phyloP scores from a whole-genome alignment of 2,797 vertebrate species.

The Enteromius treurensis region DNA sequence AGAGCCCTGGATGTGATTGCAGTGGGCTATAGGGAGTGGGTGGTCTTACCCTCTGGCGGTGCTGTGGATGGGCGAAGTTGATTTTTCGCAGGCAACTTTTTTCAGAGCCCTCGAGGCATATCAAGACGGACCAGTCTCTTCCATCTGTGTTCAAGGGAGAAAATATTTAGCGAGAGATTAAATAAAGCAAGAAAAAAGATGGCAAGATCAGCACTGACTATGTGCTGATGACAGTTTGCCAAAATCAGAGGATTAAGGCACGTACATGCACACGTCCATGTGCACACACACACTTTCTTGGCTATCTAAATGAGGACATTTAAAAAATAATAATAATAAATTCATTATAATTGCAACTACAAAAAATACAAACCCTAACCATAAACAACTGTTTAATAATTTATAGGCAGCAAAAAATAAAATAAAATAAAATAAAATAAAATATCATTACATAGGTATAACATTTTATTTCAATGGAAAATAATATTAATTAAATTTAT shows the following conservation, averaged over 20 bases:
- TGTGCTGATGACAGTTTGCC: not conserved
- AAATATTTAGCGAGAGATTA: conserved; percentile 19
- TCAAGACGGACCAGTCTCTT: conserved; percentile 82
- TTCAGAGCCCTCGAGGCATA: conserved; percentile 82
- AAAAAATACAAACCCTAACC: not conserved
- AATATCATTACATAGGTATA: not conserved
- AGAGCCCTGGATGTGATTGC: not conserved
- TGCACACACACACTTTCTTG: not conserved
- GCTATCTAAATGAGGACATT: not conserved
- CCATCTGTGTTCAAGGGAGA: conserved; percentile 62
- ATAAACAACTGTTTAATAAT: not conserved
- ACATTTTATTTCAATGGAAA: not conserved
- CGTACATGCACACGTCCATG: not conserved
- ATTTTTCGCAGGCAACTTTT: conserved; percentile 80
- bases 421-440: not conserved
- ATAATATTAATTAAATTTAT: not conserved
- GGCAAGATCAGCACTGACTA: conserved; percentile 12
- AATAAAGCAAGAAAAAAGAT: conserved; percentile 15
- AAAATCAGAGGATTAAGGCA: not conserved
- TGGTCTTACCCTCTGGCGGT: conserved; percentile 84
- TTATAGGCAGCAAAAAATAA: not conserved
- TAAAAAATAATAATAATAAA: too few relatives aligned
- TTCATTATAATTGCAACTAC: not conserved
- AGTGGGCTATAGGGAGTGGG: not conserved
- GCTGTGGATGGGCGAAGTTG: conserved; percentile 72